Evolutionary conservation across 2,888 invertebrate species (phyloP), one percentile per base, ranked within the genome.

Genomic region (Nemapogon koenigi): DNA sequence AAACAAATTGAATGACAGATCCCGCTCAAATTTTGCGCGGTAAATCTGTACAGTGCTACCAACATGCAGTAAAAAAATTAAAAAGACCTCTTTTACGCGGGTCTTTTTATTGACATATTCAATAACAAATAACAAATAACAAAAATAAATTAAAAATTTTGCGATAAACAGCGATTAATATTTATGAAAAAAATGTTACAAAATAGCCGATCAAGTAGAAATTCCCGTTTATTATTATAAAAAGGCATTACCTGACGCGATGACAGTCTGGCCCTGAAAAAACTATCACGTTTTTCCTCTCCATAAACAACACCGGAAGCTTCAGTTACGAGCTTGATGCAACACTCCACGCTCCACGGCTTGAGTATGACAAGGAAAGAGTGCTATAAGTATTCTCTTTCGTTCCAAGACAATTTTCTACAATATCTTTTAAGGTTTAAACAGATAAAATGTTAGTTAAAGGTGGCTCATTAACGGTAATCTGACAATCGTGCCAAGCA

Each of bases 281-380:
- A 45, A 16, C 44, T 39, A 38, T 45, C 45, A 27, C 41, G 18
- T 39, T 37, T 28, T 11, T 37, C 16, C 11, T 26, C 35, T 18
- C 41, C 42, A 39, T 37, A 41, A 31, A 45, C 41, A n/a, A 41
- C 36, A 33, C 17, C 25, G 14, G 43, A 43, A n/a, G 43, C 42
- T 39, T 45, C 42, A 16, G 43, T 43, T 16, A 45, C 45, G 18
- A 43, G 18, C 30, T 43, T 43, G 11, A 45, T 39, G 16, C 42
- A 43, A 16, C 41, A 28, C 25, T 43, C 43, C 15, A 35, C 30
- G 11, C 25, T 43, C 43, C 15, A 35, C 30, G 11, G 43, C 38
- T 27, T 35, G 40, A 7, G 38, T 43, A 33, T 45, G 43, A 15
- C 45, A 38, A 10, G 45, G 39, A 37, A 32, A 25, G 28, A 28